Evolutionary conservation across 1,140 invertebrate genomes (phyloP).

Genomic region (Agrypnia vestita): DNA sequence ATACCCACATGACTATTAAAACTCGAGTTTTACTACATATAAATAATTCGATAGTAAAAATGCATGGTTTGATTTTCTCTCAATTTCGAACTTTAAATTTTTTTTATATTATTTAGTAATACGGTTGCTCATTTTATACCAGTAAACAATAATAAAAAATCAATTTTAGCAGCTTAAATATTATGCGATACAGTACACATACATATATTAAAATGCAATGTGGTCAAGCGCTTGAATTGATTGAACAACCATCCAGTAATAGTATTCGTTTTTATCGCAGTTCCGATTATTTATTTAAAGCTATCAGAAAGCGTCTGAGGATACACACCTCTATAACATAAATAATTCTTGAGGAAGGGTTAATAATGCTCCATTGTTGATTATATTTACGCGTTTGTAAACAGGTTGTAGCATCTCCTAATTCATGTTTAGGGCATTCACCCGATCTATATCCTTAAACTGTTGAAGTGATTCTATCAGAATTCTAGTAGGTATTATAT

Average conservation of each 20-base stretch:
- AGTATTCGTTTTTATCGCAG: background rate
- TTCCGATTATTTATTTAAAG: constrained; percentile 42
- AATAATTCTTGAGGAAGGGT: constrained; percentile 19
- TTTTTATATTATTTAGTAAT: too few relatives aligned
- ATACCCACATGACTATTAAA: too few relatives aligned
- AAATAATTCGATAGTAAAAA: too few relatives aligned
- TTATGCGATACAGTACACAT: too few relatives aligned
- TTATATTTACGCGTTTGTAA: constrained; percentile 49
- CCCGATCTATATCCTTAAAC: constrained; percentile 3
- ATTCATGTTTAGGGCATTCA: constrained; percentile 36
- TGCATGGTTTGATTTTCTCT: too few relatives aligned
- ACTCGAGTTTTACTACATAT: too few relatives aligned
- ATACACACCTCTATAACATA: constrained; percentile 38
- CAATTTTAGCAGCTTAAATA: too few relatives aligned
- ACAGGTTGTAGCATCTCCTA: constrained; percentile 40
- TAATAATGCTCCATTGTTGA: constrained; percentile 46
- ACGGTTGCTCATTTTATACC: too few relatives aligned
- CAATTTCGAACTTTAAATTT: too few relatives aligned
- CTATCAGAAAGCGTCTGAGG: constrained; percentile 23
- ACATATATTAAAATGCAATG: background rate
- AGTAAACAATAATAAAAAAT: too few relatives aligned
- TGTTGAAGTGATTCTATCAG: too few relatives aligned
- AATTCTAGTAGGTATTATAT: too few relatives aligned
- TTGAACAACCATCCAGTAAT: background rate
- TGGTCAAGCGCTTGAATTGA: background rate